Conservation (phyloP, 2,113 vertebrate species). For the Orycteropus afer region DNA sequence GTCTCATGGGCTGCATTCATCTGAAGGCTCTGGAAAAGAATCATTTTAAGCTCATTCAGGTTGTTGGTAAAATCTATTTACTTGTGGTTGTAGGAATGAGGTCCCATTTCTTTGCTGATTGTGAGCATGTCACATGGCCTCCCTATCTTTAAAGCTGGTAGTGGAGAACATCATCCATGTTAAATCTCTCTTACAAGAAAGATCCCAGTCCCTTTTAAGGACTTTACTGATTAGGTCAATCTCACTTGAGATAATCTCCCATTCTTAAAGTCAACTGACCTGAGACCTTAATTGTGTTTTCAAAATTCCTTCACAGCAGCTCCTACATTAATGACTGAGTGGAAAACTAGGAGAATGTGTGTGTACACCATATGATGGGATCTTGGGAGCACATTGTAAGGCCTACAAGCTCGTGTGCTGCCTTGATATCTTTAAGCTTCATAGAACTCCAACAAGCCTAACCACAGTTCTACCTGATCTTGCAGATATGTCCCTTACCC, state of each 20-base stretch:
- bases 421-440: too few relatives aligned
- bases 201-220: neutral
- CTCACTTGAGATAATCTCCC: neutral
- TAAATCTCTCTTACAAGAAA: neutral
- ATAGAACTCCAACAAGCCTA: too few relatives aligned
- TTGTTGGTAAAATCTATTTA: neutral
- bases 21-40: neutral
- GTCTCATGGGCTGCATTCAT: neutral
- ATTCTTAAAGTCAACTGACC: neutral
- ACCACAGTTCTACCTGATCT: too few relatives aligned
- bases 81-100: neutral
- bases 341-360: neutral
- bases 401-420: too few relatives aligned
- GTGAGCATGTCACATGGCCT: neutral
- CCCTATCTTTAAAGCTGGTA: neutral
- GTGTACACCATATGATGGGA: neutral
- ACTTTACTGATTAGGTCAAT: neutral
- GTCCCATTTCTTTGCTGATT: neutral
- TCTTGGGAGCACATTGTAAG: neutral
- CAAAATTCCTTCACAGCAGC: neutral
- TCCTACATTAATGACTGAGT: neutral
- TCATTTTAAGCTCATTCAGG: neutral
- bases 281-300: slow-evolving; percentile 4
- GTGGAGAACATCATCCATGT: neutral
- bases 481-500: too few relatives aligned